These are phyloP conservation scores for Rhinophrynus dorsalis DNA, from an alignment of 2,797 vertebrate genomes.

Conservation along the genomic window DNA sequence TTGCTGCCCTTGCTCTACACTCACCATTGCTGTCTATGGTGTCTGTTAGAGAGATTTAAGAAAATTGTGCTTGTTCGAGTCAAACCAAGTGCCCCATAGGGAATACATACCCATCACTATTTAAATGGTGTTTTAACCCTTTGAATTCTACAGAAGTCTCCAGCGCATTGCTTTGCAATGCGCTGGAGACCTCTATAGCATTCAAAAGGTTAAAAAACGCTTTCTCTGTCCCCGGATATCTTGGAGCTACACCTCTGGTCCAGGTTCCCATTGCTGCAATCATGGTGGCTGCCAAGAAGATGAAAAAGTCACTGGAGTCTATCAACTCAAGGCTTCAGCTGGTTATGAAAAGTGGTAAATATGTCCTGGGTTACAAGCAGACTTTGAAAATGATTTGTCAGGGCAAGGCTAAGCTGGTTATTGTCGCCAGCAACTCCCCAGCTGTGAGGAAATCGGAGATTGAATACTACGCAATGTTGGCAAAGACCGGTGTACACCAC, in stretches of 20 bases:
- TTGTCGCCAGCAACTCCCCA: conserved; percentile 81
- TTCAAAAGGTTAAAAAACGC: no score
- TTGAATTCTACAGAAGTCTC: no score
- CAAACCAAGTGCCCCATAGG: no score
- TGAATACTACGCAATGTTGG: conserved; percentile 97
- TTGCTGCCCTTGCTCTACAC: no score
- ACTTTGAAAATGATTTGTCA: conserved; percentile 98
- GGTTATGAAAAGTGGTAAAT: conserved; percentile 99
- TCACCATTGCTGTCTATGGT: no score
- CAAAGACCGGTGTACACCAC: conserved; percentile 97
- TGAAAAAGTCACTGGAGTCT: conserved; percentile 98
- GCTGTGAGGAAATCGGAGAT: conserved; percentile 95
- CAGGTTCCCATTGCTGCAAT: conserved; percentile 68
- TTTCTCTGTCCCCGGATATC: conserved; percentile 87
- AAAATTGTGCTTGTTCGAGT: no score
- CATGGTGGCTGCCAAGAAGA: conserved; percentile 97
- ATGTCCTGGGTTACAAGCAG: conserved; percentile 92
- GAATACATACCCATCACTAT: no score
- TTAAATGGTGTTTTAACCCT: no score
- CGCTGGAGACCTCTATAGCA: no score
- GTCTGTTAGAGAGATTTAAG: no score
- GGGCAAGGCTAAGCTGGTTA: conserved; percentile 84
- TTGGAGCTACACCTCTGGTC: conserved; percentile 70
- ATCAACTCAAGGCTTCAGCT: conserved; percentile 98
- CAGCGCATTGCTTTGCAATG: no score